Conservation (phyloP, 2,888 invertebrate genomes). For the Drosophila differens region DNA sequence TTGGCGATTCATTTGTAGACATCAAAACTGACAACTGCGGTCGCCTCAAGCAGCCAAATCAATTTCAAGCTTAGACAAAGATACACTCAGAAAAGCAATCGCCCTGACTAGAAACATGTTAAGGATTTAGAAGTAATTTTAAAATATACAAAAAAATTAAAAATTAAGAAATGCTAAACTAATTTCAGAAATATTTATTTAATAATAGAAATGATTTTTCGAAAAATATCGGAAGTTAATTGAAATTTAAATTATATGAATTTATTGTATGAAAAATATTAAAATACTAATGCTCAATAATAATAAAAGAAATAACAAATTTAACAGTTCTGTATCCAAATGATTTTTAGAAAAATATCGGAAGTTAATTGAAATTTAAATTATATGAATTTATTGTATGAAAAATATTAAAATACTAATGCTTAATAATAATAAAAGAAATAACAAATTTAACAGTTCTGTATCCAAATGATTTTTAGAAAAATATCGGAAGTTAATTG, state of each 20-base stretch:
- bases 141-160: neutral
- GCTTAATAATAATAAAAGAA: neutral
- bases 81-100: neutral
- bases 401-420: too few species aligned
- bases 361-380: too few species aligned
- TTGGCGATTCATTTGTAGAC: slow-evolving; percentile 43
- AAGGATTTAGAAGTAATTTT: neutral
- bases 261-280: too few species aligned
- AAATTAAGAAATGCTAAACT: neutral
- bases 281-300: too few species aligned
- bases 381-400: too few species aligned
- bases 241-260: too few species aligned
- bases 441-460: too few species aligned
- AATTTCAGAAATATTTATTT: neutral
- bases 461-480: too few species aligned
- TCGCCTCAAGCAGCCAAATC: slow-evolving; percentile 47
- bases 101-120: rapidly evolving
- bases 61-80: slow-evolving; percentile 48
- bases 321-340: neutral
- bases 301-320: neutral
- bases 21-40: slow-evolving; percentile 56
- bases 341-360: too few species aligned
- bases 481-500: too few species aligned
- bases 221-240: too few species aligned
- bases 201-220: neutral